Evolutionary conservation across 2,113 vertebrate species (phyloP), one percentile per base, ranked within the genome.

Genomic region (Struthidea cinerea): DNA sequence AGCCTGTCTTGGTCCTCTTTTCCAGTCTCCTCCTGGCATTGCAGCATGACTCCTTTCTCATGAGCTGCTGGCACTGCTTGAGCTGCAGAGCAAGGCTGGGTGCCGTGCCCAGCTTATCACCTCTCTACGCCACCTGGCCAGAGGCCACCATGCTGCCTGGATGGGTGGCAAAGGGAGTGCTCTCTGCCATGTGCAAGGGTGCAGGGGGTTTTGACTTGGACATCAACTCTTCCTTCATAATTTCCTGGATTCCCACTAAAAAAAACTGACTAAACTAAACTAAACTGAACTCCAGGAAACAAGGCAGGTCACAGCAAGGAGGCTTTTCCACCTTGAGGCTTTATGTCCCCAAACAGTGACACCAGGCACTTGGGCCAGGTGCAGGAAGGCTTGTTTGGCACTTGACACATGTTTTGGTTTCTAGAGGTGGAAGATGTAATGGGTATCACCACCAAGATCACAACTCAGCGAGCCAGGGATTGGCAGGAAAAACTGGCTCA

Each of bases 401-500:
- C 42, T 87, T 55, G 21, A 37, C 69, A 68, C 46, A n/a, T 63
- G 47, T 90, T 84, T 93, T 73, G 39, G 18, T 73, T 83, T 85
- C 63, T 77, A 63, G 35, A 71, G 21, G 73, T 5, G 19, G 79
- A 94, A 89, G 93, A 90, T 81, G 47, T 77, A 20, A 90, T 10
- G 6, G 30, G 39, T 90, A 75, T 89, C 74, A 84, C 35, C 1
- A 0, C 30, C 2, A 26, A 84, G n/a, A 80, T 53, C 5, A 1
- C 16, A 2, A 53, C 63, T 75, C 33, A 35, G 9, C 0, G 1
- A 85, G 46, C 19, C 61, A 90, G 28, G 84, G 65, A 85, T 49
- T 17, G 2, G 52, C 82, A 88, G 82, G 78, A 95, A 95, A 92
- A 93, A 86, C 26, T 69, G 89, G 63, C 77, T 97, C 94, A 94